Percentiles rank a stretch among this genome's conserved stretches.
Evolutionary conservation across 2,797 vertebrate species (phyloP).

Genomic region (Streptopelia turtur): DNA sequence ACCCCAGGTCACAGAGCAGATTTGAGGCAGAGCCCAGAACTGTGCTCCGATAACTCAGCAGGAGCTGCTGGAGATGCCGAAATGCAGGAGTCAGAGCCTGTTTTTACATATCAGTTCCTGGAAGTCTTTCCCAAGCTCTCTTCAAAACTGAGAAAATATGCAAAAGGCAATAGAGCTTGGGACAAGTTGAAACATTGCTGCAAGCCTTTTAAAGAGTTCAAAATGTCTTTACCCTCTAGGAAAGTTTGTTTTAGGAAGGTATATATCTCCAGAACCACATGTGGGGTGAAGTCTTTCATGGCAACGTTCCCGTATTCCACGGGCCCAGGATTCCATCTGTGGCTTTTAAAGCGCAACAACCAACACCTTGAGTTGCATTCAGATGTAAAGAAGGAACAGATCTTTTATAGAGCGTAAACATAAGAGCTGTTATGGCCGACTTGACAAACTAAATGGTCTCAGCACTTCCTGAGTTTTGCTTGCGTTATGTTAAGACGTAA

Average conservation of each 20-base stretch:
- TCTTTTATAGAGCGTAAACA: not conserved
- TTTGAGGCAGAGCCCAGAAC: conserved; percentile 36
- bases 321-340: not conserved
- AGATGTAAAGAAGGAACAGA: not conserved
- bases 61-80: conserved; percentile 36
- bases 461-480: not conserved
- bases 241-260: conserved; percentile 39
- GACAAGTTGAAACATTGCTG: conserved; percentile 39
- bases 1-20: not conserved
- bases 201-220: not conserved
- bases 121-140: conserved; percentile 40
- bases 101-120: conserved; percentile 28
- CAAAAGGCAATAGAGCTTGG: conserved; percentile 15
- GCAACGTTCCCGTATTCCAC: not conserved
- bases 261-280: not conserved
- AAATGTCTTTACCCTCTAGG: conserved; percentile 23
- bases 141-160: conserved; percentile 30
- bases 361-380: not conserved
- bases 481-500: not conserved
- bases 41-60: not conserved
- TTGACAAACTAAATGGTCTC: not conserved
- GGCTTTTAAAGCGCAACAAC: not conserved
- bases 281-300: not conserved
- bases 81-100: conserved; percentile 11
- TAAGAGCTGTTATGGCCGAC: not conserved